phyloP scores from a whole-genome alignment of 2,888 invertebrate genomes.

The Cantharis lateralis region DNA sequence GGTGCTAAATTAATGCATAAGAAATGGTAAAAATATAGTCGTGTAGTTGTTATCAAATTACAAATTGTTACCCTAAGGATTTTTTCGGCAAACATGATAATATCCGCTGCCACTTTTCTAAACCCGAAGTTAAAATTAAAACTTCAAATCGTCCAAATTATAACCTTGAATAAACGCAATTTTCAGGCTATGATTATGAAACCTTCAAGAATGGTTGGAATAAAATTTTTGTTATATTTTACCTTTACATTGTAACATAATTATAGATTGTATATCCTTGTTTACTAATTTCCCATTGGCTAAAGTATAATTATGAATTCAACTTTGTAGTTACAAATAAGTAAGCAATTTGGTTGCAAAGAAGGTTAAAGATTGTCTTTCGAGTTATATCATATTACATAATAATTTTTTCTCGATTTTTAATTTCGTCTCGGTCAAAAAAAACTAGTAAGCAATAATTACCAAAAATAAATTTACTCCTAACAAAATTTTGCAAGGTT shows the following conservation, averaged over 20 bases:
- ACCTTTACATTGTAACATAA: background rate
- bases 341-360: background rate
- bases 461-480: background rate
- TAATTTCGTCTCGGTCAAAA: background rate
- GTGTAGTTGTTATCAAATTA: background rate
- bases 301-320: background rate
- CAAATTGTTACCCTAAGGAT: background rate
- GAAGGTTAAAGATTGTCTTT: background rate
- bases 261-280: background rate
- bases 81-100: background rate
- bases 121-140: background rate
- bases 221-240: background rate
- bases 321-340: background rate
- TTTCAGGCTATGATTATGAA: background rate
- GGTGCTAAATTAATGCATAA: background rate
- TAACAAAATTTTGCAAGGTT: background rate
- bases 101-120: background rate
- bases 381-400: background rate
- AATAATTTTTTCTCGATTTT: background rate
- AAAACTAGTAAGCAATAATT: background rate
- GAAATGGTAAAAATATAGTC: background rate
- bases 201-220: background rate
- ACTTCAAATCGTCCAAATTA: background rate
- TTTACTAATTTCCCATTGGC: conserved; percentile 1
- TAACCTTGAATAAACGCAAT: background rate